phyloP scores from a whole-genome alignment of 2,113 vertebrate genomes.

The Eonycteris spelaea region DNA sequence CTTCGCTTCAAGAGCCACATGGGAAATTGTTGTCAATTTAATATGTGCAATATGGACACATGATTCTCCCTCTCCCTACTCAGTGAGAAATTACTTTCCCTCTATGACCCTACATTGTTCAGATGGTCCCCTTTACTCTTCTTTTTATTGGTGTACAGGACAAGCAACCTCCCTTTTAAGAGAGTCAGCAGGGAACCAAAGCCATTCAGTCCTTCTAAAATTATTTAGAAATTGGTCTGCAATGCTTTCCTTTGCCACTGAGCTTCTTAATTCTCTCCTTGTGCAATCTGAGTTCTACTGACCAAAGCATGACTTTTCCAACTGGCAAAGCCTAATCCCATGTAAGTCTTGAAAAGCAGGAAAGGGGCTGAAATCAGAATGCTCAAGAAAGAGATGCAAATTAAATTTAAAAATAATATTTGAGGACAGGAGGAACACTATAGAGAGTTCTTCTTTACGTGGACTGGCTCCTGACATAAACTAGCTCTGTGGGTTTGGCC shows the following conservation, averaged over 20 bases:
- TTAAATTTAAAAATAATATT: not conserved
- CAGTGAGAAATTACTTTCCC: not conserved
- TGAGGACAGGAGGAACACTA: not conserved
- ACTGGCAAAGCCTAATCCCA: not conserved
- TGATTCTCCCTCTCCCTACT: not conserved
- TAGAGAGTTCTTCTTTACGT: not conserved
- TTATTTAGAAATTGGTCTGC: not conserved
- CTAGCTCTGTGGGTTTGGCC: not conserved
- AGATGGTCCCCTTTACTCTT: not conserved
- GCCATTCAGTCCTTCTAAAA: not conserved
- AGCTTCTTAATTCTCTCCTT: not conserved
- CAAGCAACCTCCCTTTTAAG: not conserved
- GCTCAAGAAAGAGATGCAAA: not conserved
- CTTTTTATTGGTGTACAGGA: not conserved
- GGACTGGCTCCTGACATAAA: not conserved
- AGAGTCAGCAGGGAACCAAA: not conserved
- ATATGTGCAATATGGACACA: not conserved
- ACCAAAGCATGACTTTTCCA: not conserved
- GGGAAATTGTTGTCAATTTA: not conserved
- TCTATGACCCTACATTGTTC: not conserved
- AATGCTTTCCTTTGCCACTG: not conserved
- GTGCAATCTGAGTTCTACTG: not conserved
- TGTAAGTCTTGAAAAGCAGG: not conserved
- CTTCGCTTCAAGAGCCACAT: not conserved
- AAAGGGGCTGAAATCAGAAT: not conserved